phyloP scores from a whole-genome alignment of 2,113 vertebrate species.

The Xenus cinereus region DNA sequence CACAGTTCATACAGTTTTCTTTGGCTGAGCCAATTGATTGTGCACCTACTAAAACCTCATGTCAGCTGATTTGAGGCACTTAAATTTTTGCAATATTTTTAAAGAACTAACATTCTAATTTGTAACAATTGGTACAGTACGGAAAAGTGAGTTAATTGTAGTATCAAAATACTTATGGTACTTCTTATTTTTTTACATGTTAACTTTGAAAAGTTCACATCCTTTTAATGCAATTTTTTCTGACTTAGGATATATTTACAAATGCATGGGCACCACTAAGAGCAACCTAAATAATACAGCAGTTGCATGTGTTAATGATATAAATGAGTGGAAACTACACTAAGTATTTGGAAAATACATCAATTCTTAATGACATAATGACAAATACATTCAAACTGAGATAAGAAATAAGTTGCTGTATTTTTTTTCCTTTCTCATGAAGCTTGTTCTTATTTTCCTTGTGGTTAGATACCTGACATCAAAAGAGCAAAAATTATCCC shows the following conservation, averaged over 20 bases:
- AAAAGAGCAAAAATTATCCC: neutral
- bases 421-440: neutral
- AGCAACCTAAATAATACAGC: neutral
- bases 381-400: neutral
- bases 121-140: neutral
- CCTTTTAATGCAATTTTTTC: neutral
- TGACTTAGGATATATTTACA: neutral
- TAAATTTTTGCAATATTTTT: neutral
- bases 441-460: neutral
- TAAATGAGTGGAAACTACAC: neutral
- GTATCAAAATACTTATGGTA: neutral
- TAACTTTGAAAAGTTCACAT: neutral
- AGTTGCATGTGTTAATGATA: neutral
- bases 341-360: neutral
- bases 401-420: neutral
- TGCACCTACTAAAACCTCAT: neutral
- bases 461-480: neutral
- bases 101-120: neutral
- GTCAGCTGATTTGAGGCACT: neutral
- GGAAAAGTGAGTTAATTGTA: neutral
- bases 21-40: neutral
- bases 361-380: neutral
- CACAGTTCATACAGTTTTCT: neutral
- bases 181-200: neutral
- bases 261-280: neutral